Base-by-base conservation (phyloP, 2,888 invertebrate genomes). In the Platycheirus albimanus region DNA sequence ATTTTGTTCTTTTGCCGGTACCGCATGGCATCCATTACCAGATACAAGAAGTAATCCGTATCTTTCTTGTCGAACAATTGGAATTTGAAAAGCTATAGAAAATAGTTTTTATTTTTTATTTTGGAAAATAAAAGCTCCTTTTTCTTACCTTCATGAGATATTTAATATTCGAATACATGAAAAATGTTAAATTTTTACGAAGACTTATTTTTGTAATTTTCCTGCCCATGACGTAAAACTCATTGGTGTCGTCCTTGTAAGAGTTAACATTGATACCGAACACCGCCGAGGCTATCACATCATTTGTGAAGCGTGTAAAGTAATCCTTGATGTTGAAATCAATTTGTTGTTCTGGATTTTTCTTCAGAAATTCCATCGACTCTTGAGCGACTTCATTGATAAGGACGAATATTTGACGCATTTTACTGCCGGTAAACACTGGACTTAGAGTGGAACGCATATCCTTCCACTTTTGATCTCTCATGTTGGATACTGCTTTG, bases 151-250 rank as follows among this genome's bases (percentile, higher is more conserved):
- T 88, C 72, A 86, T 86, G 0, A 90, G 0, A 5, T 36, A 24
- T 28, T 76, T 87, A 0, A 87, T 85, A 28, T 78, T 85, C 0
- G 67, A 30, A 11, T 76, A 87, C 0, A 87, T 5, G 10, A 87
- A 19, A 24, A 89, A 88, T 66, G 88, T 89, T 0, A 89, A 2
- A 54, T 86, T 88, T 51, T 85, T 85, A 30, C 45, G 3, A 0
- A 85, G 85, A 0, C 86, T 87, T 67, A 92, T 92, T 7, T 89
- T 89, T 0, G 92, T 91, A 7, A 91, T 87, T 11, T 87, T 88
- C 79, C 91, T 92, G 15, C 93, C 93, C 90, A 91, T 92, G 28
- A 86, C 61, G 84, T 92, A 93, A 86, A 94, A 94, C 28, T 91
- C 87, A 84, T 93, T 93, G 0, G 93, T 86, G 7, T 88, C 89